These are phyloP conservation scores for Baronia brevicornis DNA, from an alignment of 2,888 invertebrate species.

Conservation along the genomic window DNA sequence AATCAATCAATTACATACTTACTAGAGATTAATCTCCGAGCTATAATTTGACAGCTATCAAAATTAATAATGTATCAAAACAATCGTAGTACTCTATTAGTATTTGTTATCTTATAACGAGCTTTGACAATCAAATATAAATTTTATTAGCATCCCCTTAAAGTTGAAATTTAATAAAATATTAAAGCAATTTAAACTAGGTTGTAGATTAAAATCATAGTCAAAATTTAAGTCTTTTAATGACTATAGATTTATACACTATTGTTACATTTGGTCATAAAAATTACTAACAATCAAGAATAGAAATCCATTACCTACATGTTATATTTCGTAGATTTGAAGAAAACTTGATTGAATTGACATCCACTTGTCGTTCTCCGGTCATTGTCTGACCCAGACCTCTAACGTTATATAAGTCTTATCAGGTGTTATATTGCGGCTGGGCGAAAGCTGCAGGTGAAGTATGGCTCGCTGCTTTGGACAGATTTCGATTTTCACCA, in stretches of 20 bases:
- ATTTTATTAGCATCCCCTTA: constrained; percentile 11
- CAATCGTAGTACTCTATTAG: background rate
- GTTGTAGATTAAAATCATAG: too few relatives aligned
- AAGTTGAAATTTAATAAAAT: constrained; percentile 5
- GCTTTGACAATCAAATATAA: constrained; percentile 12
- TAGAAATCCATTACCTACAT: too few relatives aligned
- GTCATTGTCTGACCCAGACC: constrained; percentile 58
- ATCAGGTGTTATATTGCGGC: constrained; percentile 32
- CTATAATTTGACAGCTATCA: constrained; percentile 28
- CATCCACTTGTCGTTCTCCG: constrained; percentile 20
- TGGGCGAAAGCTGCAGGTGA: constrained; percentile 55
- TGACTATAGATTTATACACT: too few relatives aligned
- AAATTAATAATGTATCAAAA: constrained; percentile 22
- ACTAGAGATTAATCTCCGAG: constrained; percentile 10
- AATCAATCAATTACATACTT: constrained; percentile 3
- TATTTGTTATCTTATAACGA: background rate
- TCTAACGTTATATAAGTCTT: constrained; percentile 44
- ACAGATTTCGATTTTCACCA: constrained; percentile 53
- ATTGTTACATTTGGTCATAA: too few relatives aligned
- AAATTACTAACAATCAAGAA: too few relatives aligned
- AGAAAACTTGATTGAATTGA: constrained; percentile 4
- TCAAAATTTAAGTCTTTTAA: too few relatives aligned
- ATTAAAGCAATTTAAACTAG: too few relatives aligned
- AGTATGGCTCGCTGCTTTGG: constrained; percentile 24
- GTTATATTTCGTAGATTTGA: too few relatives aligned